Evolutionary conservation across 2,888 invertebrate species (phyloP).

Genomic region (Conistra vaccinii): DNA sequence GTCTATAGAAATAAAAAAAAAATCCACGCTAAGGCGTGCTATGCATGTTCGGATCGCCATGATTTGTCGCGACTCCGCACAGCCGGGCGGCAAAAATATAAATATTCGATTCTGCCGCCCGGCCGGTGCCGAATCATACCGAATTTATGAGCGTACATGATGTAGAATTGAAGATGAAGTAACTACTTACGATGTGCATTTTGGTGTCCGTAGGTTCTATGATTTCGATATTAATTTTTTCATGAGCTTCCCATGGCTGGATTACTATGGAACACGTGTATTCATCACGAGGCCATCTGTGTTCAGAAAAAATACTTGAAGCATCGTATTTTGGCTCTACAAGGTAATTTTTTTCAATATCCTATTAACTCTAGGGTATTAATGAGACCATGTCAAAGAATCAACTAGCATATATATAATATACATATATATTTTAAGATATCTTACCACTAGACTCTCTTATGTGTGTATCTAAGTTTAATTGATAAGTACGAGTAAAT

Average conservation of each 20-base stretch:
- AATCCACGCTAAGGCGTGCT: background rate
- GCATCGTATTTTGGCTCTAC: background rate
- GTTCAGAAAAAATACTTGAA: slow-evolving; percentile 22
- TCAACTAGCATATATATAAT: no score
- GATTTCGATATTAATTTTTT: slow-evolving; percentile 73
- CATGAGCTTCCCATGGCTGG: slow-evolving; percentile 83
- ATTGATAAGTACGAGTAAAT: no score
- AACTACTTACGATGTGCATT: slow-evolving; percentile 77
- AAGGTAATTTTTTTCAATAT: no score
- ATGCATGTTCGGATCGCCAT: background rate
- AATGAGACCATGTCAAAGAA: no score
- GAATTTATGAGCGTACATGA: background rate
- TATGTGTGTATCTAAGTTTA: no score
- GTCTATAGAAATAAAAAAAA: no score
- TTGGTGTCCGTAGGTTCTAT: slow-evolving; percentile 68
- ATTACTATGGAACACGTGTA: slow-evolving; percentile 80
- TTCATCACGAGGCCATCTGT: slow-evolving; percentile 85
- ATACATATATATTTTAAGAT: no score
- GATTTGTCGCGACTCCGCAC: background rate
- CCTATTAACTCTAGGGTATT: no score
- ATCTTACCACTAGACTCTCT: no score
- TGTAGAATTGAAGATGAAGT: background rate
- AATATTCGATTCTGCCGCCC: background rate
- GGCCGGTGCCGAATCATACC: background rate
- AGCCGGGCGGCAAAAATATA: background rate